phyloP scores from a whole-genome alignment of 2,113 vertebrate species.

The Artemisiospiza belli region DNA sequence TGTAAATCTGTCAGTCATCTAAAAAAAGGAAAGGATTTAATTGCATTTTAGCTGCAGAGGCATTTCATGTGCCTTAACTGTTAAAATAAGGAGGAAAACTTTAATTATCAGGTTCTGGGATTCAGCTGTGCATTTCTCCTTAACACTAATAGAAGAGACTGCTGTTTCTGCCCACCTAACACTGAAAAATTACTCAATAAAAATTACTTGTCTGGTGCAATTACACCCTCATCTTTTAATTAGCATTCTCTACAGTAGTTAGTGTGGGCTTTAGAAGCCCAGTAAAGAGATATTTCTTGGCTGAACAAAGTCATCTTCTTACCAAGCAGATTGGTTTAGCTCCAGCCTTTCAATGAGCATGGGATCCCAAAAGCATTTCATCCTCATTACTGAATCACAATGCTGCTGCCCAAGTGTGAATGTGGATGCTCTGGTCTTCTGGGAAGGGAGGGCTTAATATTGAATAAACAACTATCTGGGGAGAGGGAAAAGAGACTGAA shows the following conservation, averaged over 20 bases:
- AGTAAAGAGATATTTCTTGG: slow-evolving; percentile 11
- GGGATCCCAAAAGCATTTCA: background rate
- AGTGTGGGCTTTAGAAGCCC: background rate
- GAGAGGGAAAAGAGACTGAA: background rate
- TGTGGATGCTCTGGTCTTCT: background rate
- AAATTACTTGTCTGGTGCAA: slow-evolving; percentile 62
- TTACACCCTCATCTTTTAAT: slow-evolving; percentile 62
- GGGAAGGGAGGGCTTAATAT: slow-evolving; percentile 39
- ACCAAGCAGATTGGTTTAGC: background rate
- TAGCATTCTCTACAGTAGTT: slow-evolving; percentile 13
- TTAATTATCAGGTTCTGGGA: slow-evolving; percentile 11
- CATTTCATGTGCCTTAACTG: background rate
- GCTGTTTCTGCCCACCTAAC: slow-evolving; percentile 41
- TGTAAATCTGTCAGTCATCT: background rate
- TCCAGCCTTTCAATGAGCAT: slow-evolving; percentile 7
- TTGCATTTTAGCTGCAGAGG: background rate
- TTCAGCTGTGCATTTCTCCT: slow-evolving; percentile 27
- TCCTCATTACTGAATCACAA: slow-evolving; percentile 36
- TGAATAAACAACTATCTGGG: slow-evolving; percentile 18
- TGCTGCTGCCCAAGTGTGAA: slow-evolving; percentile 11
- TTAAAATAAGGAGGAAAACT: slow-evolving; percentile 24
- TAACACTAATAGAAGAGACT: background rate
- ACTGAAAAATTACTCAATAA: slow-evolving; percentile 66
- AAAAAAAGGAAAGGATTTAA: background rate
- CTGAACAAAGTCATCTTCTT: slow-evolving; percentile 42